Evolutionary conservation across 2,113 vertebrate genomes (phyloP).

Genomic region (Dryoscopus gambensis): DNA sequence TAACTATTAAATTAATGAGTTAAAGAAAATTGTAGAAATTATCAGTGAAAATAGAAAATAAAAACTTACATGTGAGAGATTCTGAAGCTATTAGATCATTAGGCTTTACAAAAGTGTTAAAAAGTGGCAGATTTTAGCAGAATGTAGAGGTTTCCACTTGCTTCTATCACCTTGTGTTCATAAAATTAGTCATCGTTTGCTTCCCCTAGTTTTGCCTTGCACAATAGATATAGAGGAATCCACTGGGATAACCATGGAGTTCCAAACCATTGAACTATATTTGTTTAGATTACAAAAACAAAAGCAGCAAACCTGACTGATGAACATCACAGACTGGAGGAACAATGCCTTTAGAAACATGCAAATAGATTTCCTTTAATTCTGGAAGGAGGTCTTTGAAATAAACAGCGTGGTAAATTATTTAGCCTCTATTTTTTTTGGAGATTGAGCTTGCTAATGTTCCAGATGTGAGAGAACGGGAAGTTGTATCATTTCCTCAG

Average conservation of each 20-base stretch:
- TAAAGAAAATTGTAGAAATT: not conserved
- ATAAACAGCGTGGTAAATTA: conserved; percentile 56
- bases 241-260: conserved; percentile 5
- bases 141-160: not conserved
- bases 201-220: conserved; percentile 22
- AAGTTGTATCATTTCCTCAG: conserved; percentile 62
- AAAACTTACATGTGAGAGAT: not conserved
- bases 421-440: conserved; percentile 61
- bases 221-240: conserved; percentile 48
- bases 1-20: not conserved
- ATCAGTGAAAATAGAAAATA: not conserved
- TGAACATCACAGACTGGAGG: conserved; percentile 53
- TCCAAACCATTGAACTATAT: conserved; percentile 46
- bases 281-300: conserved; percentile 55
- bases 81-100: not conserved
- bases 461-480: conserved; percentile 67
- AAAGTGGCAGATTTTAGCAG: not conserved
- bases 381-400: conserved; percentile 57
- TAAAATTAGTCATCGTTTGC: conserved; percentile 51
- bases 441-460: conserved; percentile 37
- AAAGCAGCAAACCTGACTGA: conserved; percentile 45
- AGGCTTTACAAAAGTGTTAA: not conserved
- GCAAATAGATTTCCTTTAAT: conserved; percentile 66
- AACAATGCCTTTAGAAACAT: conserved; percentile 64
- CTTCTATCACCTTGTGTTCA: not conserved